A percentile compares a stretch with the other conserved stretches of the same genome.
Conservation (phyloP, 2,113 vertebrate species). For the Fukomys damarensis region DNA sequence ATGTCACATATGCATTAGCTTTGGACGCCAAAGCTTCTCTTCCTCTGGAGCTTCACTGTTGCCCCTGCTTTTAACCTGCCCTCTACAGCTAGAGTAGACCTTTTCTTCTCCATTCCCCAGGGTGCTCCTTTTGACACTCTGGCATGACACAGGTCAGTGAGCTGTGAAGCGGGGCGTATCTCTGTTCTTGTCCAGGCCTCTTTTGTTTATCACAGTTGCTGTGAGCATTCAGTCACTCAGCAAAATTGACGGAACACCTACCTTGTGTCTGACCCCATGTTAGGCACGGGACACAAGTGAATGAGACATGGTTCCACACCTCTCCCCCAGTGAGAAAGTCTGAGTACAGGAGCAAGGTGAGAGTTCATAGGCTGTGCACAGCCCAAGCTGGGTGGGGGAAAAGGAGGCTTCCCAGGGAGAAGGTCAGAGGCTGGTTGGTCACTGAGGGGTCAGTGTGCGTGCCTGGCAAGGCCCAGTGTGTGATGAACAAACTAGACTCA, state of each 20-base stretch:
- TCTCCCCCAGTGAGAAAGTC: not conserved
- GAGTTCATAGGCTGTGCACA: not conserved
- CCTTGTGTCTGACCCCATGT: not conserved
- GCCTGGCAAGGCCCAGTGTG: not conserved
- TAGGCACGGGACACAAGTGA: not conserved
- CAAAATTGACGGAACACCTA: not conserved
- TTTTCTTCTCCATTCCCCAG: not conserved
- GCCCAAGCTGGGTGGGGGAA: not conserved
- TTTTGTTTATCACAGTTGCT: not conserved
- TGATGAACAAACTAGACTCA: not conserved
- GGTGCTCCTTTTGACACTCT: not conserved
- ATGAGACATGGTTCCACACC: not conserved
- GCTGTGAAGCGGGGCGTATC: not conserved
- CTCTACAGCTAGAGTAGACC: not conserved
- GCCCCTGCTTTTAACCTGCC: not conserved
- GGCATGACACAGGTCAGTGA: not conserved
- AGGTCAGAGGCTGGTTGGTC: not conserved
- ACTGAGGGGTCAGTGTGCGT: not conserved
- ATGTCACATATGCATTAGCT: not conserved
- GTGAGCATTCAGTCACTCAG: not conserved
- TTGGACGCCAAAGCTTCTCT: not conserved
- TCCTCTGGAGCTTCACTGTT: not conserved
- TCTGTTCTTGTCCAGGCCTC: not conserved
- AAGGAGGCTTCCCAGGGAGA: not conserved
- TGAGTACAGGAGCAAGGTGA: not conserved